Base-by-base conservation (phyloP, 2,888 invertebrate genomes). In the Pyrocoelia pectoralis region DNA sequence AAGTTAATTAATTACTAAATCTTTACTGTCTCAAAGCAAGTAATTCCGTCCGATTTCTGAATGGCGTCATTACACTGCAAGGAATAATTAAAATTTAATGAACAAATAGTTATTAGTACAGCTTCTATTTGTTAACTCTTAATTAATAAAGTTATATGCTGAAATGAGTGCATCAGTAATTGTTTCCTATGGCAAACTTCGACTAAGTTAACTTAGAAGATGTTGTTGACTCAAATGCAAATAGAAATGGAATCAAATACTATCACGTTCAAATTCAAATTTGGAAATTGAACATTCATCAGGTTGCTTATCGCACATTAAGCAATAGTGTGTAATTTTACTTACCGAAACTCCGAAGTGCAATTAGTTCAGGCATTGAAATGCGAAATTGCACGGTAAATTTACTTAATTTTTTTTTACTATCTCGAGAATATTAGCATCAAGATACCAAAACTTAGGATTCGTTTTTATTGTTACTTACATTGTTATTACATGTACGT, bases 131-230 rank as follows among this genome's bases (percentile, higher is more conserved):
- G 33, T 6, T 33, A 33, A 8, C 10, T 33, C 2, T n/a, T n/a
- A 33, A 33, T 33, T 33, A 33, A 33, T 33, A 33, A 33, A 33
- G 33, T 33, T 33, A n/a, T 33, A 33, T n/a, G 9, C 33, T n/a
- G n/a, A 33, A n/a, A 33, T 33, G 33, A 33, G 33, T 33, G 33
- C 33, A 33, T n/a, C 33, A 33, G 33, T 33, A 33, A 33, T 33
- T 33, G 33, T 33, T 33, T 33, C 33, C 33, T 33, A 33, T n/a
- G n/a, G n/a, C 10, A 33, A 33, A 33, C 10, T 33, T 33, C 33
- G n/a, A 33, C 33, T 10, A 33, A 33, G 33, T 33, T 33, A 33
- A 33, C 33, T 33, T 33, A 2, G 10, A 33, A 33, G 9, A n/a
- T 33, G 33, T n/a, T 33, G n/a, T 8, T 33, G 10, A 33, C n/a